Conservation (phyloP, 2,113 vertebrate species). For the Macrotus californicus region DNA sequence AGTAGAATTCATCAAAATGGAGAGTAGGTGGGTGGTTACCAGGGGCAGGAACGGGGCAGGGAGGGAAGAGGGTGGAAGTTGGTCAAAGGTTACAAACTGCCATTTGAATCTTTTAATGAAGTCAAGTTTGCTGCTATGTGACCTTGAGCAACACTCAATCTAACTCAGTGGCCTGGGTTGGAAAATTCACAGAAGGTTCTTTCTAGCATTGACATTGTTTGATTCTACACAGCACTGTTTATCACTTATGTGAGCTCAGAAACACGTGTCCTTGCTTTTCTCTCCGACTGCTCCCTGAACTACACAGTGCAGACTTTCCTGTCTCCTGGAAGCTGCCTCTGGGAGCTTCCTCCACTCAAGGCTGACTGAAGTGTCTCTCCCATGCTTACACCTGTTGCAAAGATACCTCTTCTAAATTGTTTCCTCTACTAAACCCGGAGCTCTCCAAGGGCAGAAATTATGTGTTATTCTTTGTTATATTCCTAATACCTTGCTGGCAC, state of each 20-base stretch:
- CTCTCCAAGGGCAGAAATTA: background rate
- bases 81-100: background rate
- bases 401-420: background rate
- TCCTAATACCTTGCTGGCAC: background rate
- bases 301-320: background rate
- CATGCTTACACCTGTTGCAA: background rate
- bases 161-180: background rate
- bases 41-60: too few relatives aligned
- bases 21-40: background rate
- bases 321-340: background rate
- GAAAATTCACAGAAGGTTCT: background rate
- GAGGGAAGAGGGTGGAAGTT: background rate
- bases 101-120: background rate
- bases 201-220: background rate
- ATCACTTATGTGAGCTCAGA: background rate
- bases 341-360: background rate
- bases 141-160: background rate
- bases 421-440: background rate
- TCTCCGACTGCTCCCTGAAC: fast-evolving
- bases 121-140: background rate
- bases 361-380: background rate
- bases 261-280: background rate
- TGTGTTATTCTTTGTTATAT: background rate
- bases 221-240: background rate
- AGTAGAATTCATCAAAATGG: background rate